These are phyloP conservation scores for Hylaeus volcanicus DNA, from an alignment of 1,140 invertebrate species.

Conservation along the genomic window DNA sequence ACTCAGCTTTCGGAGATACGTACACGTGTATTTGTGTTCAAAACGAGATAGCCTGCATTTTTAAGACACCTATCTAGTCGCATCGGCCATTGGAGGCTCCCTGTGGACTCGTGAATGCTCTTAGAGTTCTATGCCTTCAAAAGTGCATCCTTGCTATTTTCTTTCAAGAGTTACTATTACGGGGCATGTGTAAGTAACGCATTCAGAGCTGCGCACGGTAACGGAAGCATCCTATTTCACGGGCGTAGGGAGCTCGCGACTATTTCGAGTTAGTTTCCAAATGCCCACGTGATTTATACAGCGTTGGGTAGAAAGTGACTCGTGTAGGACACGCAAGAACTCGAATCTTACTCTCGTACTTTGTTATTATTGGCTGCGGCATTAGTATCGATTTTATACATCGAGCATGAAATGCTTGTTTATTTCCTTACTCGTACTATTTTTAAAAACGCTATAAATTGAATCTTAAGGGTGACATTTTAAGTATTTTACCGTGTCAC, in stretches of 20 bases:
- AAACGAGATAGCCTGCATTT: not conserved
- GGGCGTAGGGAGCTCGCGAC: not conserved
- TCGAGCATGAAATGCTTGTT: too few relatives aligned
- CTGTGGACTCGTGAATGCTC: slow-evolving; percentile 10
- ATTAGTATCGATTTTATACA: too few relatives aligned
- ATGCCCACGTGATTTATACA: slow-evolving; percentile 18
- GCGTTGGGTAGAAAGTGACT: not conserved
- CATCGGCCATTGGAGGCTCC: not conserved
- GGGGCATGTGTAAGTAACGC: not conserved
- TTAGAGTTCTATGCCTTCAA: not conserved
- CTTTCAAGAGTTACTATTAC: slow-evolving; percentile 24
- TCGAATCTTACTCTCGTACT: not conserved
- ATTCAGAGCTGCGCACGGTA: slow-evolving; percentile 19
- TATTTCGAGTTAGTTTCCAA: slow-evolving; percentile 22
- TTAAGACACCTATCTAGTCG: not conserved
- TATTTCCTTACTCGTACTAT: too few relatives aligned
- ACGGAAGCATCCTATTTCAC: slow-evolving; percentile 25
- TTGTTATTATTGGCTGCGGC: not conserved
- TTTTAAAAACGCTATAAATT: too few relatives aligned
- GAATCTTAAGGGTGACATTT: too few relatives aligned
- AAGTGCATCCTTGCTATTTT: slow-evolving; percentile 27
- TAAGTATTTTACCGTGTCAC: too few relatives aligned
- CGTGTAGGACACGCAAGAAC: not conserved
- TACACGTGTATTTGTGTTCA: not conserved
- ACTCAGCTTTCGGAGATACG: not conserved